A percentile compares a stretch with the other conserved stretches of the same genome.
Conservation (phyloP, 92 coral and sea anemone species). For the Diadumene lineata region DNA sequence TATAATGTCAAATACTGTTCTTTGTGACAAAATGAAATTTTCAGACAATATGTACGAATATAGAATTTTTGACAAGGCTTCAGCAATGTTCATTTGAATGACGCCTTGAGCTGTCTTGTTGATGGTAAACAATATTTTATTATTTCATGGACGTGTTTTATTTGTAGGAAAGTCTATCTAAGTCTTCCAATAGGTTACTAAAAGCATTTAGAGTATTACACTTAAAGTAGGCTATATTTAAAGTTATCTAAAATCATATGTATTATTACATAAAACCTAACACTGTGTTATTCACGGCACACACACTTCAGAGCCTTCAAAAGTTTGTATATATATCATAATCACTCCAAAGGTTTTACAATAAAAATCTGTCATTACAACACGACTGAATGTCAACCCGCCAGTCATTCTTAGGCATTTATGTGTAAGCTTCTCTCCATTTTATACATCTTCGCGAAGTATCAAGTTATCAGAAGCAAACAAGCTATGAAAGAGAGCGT, state of each 20-base stretch:
- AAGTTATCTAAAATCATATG: slow-evolving; percentile 24
- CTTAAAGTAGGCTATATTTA: not conserved
- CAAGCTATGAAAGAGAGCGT: slow-evolving; percentile 18
- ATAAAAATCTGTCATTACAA: slow-evolving; percentile 76
- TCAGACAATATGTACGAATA: slow-evolving; percentile 9
- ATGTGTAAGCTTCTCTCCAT: slow-evolving; percentile 45
- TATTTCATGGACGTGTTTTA: slow-evolving; percentile 1
- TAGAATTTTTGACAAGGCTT: slow-evolving; percentile 25
- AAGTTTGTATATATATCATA: slow-evolving; percentile 47
- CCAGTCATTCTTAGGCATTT: slow-evolving; percentile 52
- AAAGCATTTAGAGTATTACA: slow-evolving; percentile 10
- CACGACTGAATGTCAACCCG: slow-evolving; percentile 66
- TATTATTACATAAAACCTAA: slow-evolving; percentile 23
- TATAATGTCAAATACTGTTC: slow-evolving; percentile 14
- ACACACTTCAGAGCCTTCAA: slow-evolving; percentile 54
- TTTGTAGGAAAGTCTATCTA: not conserved
- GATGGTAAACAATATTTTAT: slow-evolving; percentile 29
- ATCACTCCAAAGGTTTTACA: slow-evolving; percentile 49
- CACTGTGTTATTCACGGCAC: slow-evolving; percentile 19
- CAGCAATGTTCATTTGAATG: slow-evolving; percentile 21
- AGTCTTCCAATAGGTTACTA: slow-evolving; percentile 7
- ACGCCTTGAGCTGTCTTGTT: slow-evolving; percentile 36
- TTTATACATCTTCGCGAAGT: slow-evolving; percentile 34
- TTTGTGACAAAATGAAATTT: slow-evolving; percentile 14
- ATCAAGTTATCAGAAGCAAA: slow-evolving; percentile 39